Evolutionary conservation across 2,888 invertebrate genomes (phyloP).

Genomic region (Eulithis testata): DNA sequence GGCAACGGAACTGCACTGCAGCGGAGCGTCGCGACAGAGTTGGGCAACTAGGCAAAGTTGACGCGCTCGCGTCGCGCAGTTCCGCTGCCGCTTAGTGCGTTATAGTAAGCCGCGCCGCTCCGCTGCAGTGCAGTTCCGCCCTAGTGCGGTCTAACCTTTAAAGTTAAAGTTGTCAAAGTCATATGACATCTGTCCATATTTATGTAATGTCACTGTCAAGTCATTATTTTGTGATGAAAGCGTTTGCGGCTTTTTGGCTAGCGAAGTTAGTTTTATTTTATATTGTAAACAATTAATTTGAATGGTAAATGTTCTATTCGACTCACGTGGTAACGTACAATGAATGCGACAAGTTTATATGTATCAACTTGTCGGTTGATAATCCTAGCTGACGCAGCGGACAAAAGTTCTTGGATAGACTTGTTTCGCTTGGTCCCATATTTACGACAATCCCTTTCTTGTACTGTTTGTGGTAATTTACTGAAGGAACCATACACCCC

Average conservation of each 20-base stretch:
- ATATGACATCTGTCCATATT: neutral
- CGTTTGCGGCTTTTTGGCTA: constrained; percentile 75
- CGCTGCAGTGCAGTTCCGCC: too few species aligned
- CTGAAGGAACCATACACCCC: constrained; percentile 93
- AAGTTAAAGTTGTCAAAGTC: too few species aligned
- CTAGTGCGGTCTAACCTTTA: too few species aligned
- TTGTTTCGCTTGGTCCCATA: constrained; percentile 93
- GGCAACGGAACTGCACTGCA: too few species aligned
- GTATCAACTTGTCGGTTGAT: constrained; percentile 92
- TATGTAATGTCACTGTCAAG: constrained; percentile 13
- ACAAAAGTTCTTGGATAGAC: constrained; percentile 91
- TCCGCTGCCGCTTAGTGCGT: too few species aligned
- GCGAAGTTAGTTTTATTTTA: constrained; percentile 57
- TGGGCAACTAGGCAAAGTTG: too few species aligned
- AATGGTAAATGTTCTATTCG: constrained; percentile 56
- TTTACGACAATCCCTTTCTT: constrained; percentile 93
- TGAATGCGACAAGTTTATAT: constrained; percentile 93
- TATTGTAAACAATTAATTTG: constrained; percentile 65
- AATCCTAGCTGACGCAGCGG: constrained; percentile 89
- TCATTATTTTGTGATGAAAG: constrained; percentile 41
- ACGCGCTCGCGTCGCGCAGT: too few species aligned
- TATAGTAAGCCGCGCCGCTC: too few species aligned
- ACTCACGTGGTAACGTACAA: constrained; percentile 70
- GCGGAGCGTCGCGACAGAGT: too few species aligned
- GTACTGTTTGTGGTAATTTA: constrained; percentile 94